Percentiles rank a stretch among this genome's conserved stretches.
These are phyloP conservation scores for Eristalis pertinax DNA, from an alignment of 2,888 invertebrate species.

Conservation along the genomic window DNA sequence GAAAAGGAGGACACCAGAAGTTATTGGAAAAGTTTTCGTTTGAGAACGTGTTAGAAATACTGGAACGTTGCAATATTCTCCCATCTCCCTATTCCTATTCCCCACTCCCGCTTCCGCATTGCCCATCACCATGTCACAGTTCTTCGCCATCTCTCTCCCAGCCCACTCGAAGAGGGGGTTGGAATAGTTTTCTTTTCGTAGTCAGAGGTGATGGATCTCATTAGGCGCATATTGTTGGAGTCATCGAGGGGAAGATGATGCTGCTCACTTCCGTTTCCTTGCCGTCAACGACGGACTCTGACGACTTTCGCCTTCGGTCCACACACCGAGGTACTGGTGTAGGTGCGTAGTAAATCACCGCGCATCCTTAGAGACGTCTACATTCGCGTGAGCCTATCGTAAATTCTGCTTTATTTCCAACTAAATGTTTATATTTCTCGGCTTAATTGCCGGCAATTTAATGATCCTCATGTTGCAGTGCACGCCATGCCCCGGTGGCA, in stretches of 20 bases:
- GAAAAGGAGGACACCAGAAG: constrained; percentile 70
- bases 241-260: background rate
- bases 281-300: constrained; percentile 53
- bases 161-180: constrained; percentile 1
- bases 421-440: constrained; percentile 72
- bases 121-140: constrained; percentile 31
- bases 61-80: constrained; percentile 60
- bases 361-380: constrained; percentile 58
- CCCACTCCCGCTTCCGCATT: background rate
- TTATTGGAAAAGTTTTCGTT: constrained; percentile 72
- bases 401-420: constrained; percentile 71
- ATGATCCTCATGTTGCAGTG: constrained; percentile 68
- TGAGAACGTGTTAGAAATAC: constrained; percentile 71
- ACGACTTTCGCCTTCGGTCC: constrained; percentile 30
- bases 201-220: constrained; percentile 60
- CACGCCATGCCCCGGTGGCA: constrained; percentile 59
- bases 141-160: background rate
- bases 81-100: background rate
- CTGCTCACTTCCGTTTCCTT: constrained; percentile 55
- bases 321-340: background rate
- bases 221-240: constrained; percentile 60
- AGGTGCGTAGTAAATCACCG: constrained; percentile 60
- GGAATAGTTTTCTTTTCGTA: constrained; percentile 17
- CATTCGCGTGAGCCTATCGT: constrained; percentile 66
- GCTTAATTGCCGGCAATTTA: constrained; percentile 71